These are phyloP conservation scores for Cydia strobilella DNA, from an alignment of 1,140 invertebrate species.

Conservation along the genomic window DNA sequence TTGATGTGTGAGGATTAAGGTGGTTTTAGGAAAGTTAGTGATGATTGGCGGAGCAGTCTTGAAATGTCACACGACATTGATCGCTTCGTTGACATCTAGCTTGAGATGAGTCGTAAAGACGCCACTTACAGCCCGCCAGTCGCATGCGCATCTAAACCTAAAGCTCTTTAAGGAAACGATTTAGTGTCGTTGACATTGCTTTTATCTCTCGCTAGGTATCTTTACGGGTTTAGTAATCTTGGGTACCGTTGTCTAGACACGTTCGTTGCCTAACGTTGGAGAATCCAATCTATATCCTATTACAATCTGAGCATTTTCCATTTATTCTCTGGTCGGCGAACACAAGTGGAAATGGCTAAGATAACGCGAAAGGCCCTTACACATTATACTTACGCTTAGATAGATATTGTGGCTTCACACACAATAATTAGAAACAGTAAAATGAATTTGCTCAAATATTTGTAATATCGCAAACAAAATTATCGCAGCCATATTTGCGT, in stretches of 20 bases:
- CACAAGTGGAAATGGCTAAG: background rate
- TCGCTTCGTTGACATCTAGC: slow-evolving; percentile 64
- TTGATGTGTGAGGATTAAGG: background rate
- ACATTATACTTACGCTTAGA: background rate
- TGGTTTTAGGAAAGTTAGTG: slow-evolving; percentile 26
- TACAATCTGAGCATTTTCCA: slow-evolving; percentile 1
- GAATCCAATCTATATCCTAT: slow-evolving; percentile 15
- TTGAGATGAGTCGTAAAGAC: slow-evolving; percentile 43
- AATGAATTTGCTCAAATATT: no score
- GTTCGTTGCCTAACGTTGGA: background rate
- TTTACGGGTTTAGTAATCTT: slow-evolving; percentile 9
- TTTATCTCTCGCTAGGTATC: background rate
- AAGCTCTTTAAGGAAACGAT: slow-evolving; percentile 7
- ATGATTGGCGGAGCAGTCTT: slow-evolving; percentile 39
- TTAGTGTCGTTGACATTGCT: background rate
- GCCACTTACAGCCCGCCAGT: background rate
- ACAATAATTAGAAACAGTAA: no score
- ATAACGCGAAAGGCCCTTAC: background rate
- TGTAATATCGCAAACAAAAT: no score
- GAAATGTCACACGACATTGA: slow-evolving; percentile 69
- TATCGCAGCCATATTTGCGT: no score
- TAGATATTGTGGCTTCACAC: no score
- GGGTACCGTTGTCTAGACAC: background rate
- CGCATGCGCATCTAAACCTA: background rate
- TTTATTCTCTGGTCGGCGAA: slow-evolving; percentile 1